Percentiles rank a stretch among this genome's conserved stretches.
These are phyloP conservation scores for Coracias cyanogaster DNA, from an alignment of 2,797 vertebrate species.

Conservation along the genomic window DNA sequence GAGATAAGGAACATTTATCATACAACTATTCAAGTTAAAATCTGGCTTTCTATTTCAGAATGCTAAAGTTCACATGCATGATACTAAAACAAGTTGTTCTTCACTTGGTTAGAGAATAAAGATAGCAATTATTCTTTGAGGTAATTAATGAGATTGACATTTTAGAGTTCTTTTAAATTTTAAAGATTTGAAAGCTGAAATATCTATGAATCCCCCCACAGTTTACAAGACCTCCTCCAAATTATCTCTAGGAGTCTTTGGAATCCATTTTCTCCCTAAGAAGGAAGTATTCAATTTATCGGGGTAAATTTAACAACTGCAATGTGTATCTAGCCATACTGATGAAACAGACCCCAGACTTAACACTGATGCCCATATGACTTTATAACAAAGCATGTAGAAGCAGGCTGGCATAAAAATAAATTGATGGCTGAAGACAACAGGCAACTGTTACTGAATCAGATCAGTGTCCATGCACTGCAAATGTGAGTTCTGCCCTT, in stretches of 20 bases:
- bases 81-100: background rate
- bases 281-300: background rate
- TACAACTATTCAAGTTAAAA: background rate
- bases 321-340: background rate
- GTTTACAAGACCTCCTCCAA: background rate
- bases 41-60: background rate
- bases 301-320: background rate
- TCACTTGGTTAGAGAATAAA: background rate
- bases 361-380: background rate
- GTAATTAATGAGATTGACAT: background rate
- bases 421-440: constrained; percentile 19
- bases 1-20: background rate
- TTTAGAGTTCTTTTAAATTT: background rate
- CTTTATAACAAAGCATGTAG: background rate
- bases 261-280: background rate
- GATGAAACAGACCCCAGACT: background rate
- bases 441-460: background rate
- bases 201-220: background rate
- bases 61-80: background rate
- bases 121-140: background rate
- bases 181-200: background rate
- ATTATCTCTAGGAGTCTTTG: background rate
- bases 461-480: background rate
- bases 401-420: constrained; percentile 13
- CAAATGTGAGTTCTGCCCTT: background rate